Conservation (phyloP, 2,113 vertebrate genomes). For the Physeter macrocephalus region DNA sequence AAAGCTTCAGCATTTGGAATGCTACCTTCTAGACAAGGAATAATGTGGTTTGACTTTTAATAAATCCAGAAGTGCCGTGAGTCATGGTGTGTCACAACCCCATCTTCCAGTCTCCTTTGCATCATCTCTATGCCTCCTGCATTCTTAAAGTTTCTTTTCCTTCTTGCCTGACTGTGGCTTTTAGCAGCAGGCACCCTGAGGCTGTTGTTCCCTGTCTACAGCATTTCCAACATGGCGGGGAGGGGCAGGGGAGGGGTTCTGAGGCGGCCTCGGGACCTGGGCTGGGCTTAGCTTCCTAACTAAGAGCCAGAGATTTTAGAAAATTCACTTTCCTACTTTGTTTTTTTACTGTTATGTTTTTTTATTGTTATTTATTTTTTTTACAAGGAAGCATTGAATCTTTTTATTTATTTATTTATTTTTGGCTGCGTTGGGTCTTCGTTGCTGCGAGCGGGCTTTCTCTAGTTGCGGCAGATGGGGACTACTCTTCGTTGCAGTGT, state of each 20-base stretch:
- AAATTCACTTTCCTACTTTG: not conserved
- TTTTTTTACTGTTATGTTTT: too few relatives aligned
- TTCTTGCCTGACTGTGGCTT: not conserved
- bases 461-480: too few relatives aligned
- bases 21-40: not conserved
- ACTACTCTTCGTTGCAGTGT: too few relatives aligned
- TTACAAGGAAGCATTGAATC: too few relatives aligned
- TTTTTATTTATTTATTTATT: too few relatives aligned
- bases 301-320: not conserved
- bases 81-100: not conserved
- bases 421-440: too few relatives aligned
- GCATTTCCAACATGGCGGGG: fast-evolving
- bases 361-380: too few relatives aligned
- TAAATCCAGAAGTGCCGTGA: not conserved
- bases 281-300: not conserved
- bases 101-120: not conserved
- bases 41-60: slow-evolving; percentile 8
- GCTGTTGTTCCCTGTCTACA: fast-evolving
- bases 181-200: not conserved
- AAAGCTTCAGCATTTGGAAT: not conserved
- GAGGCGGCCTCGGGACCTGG: not conserved
- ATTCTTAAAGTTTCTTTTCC: not conserved
- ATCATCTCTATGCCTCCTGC: fast-evolving
- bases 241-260: not conserved
- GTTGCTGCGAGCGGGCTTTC: too few relatives aligned